Conservation (phyloP, 2,113 vertebrate species). For the Ariopsis seemanni region DNA sequence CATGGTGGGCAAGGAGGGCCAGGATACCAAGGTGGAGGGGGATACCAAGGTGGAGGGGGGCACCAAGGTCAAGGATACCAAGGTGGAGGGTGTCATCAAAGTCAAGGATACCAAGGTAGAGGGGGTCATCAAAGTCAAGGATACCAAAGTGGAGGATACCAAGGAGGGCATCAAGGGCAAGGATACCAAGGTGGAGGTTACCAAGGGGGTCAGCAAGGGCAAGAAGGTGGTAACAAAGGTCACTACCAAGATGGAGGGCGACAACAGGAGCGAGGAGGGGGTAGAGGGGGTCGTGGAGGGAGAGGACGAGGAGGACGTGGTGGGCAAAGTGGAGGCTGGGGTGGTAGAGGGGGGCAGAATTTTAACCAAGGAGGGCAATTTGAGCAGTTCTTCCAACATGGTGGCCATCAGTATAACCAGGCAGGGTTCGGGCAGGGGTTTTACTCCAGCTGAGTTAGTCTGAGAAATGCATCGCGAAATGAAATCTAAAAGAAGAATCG, state of each 20-base stretch:
- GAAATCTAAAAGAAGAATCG: neutral
- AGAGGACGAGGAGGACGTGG: conserved; percentile 75
- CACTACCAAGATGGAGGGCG: conserved; percentile 58
- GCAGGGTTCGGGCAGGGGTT: conserved; percentile 93
- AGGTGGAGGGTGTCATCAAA: conserved; percentile 48
- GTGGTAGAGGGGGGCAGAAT: conserved; percentile 84
- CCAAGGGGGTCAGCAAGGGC: conserved; percentile 76
- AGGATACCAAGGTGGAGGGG: conserved; percentile 44
- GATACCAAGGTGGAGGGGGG: conserved; percentile 21
- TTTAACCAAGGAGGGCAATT: conserved; percentile 95
- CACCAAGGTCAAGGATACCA: conserved; percentile 20
- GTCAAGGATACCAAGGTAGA: conserved; percentile 36
- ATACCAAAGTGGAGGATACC: conserved; percentile 68
- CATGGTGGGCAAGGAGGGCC: conserved; percentile 37
- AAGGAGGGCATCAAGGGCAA: conserved; percentile 75
- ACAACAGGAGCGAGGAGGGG: conserved; percentile 66
- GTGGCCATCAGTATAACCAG: conserved; percentile 94
- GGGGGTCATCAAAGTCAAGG: conserved; percentile 46
- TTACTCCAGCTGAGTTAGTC: conserved; percentile 86
- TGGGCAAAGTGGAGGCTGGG: conserved; percentile 85
- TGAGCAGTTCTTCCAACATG: conserved; percentile 98
- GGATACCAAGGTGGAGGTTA: conserved; percentile 68
- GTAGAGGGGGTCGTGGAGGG: conserved; percentile 73
- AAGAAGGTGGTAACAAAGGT: conserved; percentile 73
- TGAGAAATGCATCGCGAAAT: conserved; percentile 42